Conservation (phyloP, 2,797 vertebrate genomes). For the Alca torda region DNA sequence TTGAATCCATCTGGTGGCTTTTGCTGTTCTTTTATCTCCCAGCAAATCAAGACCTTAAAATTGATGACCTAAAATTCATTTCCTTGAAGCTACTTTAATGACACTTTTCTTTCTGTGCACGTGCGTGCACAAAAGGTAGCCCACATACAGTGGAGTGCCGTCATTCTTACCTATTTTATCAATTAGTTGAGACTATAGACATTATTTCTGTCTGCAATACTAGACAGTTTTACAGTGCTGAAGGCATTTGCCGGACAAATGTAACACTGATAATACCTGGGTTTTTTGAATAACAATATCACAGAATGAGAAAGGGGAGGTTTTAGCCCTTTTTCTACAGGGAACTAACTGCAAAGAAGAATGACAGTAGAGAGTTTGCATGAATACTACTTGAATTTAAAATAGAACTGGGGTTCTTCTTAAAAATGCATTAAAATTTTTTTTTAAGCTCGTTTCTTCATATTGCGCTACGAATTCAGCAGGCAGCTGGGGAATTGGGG, state of each 20-base stretch:
- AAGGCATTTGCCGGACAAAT: not conserved
- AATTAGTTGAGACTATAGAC: not conserved
- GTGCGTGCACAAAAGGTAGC: not conserved
- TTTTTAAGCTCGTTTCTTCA: not conserved
- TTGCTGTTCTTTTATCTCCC: constrained; percentile 44
- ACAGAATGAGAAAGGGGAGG: not conserved
- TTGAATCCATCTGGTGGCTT: constrained; percentile 22
- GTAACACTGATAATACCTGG: not conserved
- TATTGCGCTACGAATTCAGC: not conserved
- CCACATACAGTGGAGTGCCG: not conserved
- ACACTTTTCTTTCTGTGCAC: not conserved
- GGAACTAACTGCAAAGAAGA: not conserved
- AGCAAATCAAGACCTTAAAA: constrained; percentile 39
- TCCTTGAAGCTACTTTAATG: constrained; percentile 18
- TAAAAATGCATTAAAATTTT: not conserved
- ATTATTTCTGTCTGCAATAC: not conserved
- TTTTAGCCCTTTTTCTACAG: not conserved
- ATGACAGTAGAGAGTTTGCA: not conserved
- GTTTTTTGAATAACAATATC: not conserved
- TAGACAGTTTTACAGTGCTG: not conserved
- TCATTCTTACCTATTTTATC: not conserved
- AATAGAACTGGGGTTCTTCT: not conserved
- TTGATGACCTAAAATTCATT: constrained; percentile 33
- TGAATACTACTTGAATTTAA: not conserved
- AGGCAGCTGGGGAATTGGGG: not conserved